Conservation (phyloP, 2,113 vertebrate species). For the Eublepharis macularius region DNA sequence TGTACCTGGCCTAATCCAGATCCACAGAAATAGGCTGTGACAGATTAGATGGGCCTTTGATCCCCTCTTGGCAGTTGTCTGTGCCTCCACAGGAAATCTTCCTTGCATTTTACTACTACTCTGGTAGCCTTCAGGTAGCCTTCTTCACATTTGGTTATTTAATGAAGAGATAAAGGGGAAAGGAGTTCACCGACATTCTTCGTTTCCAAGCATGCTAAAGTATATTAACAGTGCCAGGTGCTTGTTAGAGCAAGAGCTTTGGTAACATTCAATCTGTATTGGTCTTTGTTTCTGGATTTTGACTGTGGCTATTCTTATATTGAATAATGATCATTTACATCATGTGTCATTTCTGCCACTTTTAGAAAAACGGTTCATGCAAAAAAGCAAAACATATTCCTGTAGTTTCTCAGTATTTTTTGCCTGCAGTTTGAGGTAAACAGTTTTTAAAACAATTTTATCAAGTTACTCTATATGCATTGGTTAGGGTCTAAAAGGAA, state of each 20-base stretch:
- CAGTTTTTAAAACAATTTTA: not conserved
- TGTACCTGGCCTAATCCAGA: not conserved
- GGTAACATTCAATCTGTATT: not conserved
- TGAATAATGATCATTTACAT: not conserved
- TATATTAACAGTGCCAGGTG: not conserved
- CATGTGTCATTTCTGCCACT: not conserved
- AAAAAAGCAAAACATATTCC: not conserved
- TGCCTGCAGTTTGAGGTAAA: not conserved
- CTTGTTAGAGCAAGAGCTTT: not conserved
- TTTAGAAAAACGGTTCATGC: not conserved
- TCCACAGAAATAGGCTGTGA: not conserved
- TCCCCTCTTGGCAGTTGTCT: not conserved
- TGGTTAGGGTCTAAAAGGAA: not conserved
- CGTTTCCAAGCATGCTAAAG: not conserved
- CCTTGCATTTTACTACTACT: not conserved
- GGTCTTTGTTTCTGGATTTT: not conserved
- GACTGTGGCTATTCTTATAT: not conserved
- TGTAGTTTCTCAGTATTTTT: not conserved
- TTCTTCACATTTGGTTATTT: not conserved
- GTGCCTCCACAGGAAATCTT: not conserved
- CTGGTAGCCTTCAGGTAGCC: not conserved
- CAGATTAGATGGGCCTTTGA: not conserved
- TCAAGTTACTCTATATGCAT: not conserved
- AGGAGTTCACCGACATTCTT: no score
- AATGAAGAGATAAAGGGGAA: not conserved